Percentiles rank a stretch among this genome's conserved stretches.
These are phyloP conservation scores for Macrophya annulata DNA, from an alignment of 2,888 invertebrate genomes.

Conservation along the genomic window DNA sequence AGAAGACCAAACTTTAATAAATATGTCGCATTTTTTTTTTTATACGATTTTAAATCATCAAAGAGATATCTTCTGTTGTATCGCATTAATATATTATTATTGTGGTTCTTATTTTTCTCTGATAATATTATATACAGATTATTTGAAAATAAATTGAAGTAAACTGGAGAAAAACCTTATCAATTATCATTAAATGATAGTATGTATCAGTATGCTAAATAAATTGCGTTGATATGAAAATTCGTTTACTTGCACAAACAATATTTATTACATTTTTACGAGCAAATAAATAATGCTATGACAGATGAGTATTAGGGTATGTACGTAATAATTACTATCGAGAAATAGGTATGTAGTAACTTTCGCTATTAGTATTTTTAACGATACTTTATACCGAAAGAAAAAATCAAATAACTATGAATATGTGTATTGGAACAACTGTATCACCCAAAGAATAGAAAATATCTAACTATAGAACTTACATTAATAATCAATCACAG, in stretches of 20 bases:
- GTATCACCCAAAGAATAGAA: constrained; percentile 3
- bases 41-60: not conserved
- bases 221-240: not conserved
- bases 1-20: not conserved
- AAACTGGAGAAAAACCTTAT: not conserved
- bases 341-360: not conserved
- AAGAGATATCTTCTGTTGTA: not conserved
- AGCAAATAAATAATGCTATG: constrained; percentile 39
- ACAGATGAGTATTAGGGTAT: constrained; percentile 3
- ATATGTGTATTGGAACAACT: not conserved
- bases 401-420: not conserved
- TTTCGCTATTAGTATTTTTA: not conserved
- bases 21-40: not conserved
- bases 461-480: constrained; percentile 14
- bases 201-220: not conserved
- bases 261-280: constrained; percentile 48
- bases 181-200: constrained; percentile 1
- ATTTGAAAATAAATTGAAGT: not conserved
- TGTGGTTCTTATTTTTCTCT: not conserved
- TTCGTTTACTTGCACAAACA: constrained; percentile 31
- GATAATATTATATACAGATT: not conserved
- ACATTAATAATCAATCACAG: constrained; percentile 16
- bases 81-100: not conserved
- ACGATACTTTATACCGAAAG: constrained; percentile 10
- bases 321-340: not conserved